Conservation (phyloP, 1,140 invertebrate species). For the Gryon sp. region DNA sequence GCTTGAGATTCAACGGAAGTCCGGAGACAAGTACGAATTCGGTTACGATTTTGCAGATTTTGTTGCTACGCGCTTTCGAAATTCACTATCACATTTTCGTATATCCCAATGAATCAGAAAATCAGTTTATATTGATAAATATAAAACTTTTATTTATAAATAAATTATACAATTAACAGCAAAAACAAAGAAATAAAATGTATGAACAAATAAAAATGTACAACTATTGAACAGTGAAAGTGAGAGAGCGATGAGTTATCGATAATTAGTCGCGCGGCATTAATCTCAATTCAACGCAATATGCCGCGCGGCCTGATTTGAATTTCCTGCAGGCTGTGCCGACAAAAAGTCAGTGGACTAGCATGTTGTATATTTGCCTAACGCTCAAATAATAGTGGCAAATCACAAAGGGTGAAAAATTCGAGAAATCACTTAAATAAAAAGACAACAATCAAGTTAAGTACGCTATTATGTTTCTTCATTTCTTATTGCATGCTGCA, state of each 20-base stretch:
- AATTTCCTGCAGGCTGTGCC: constrained; percentile 71
- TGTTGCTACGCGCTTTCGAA: constrained; percentile 20
- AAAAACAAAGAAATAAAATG: constrained; percentile 8
- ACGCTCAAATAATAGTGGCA: constrained; percentile 74
- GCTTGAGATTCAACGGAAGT: constrained; percentile 62
- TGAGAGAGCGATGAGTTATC: constrained; percentile 50
- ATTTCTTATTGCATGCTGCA: too few relatives aligned
- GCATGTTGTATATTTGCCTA: constrained; percentile 78
- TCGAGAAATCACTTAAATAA: constrained; percentile 45
- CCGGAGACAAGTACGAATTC: constrained; percentile 65
- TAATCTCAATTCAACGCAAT: constrained; percentile 79
- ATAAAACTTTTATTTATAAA: too few relatives aligned
- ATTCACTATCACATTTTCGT: too few relatives aligned
- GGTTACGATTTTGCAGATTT: constrained; percentile 62
- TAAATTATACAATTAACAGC: background rate
- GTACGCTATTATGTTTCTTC: constrained; percentile 56
- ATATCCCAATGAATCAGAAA: too few relatives aligned
- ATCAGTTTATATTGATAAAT: background rate
- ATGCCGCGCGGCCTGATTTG: constrained; percentile 77
- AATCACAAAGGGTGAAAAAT: constrained; percentile 54
- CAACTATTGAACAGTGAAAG: background rate
- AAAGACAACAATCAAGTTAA: constrained; percentile 51
- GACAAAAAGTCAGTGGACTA: constrained; percentile 72
- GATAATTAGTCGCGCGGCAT: constrained; percentile 78
- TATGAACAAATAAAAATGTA: constrained; percentile 5